Conservation (phyloP, 1,140 invertebrate species). For the Acyrthosiphon pisum region DNA sequence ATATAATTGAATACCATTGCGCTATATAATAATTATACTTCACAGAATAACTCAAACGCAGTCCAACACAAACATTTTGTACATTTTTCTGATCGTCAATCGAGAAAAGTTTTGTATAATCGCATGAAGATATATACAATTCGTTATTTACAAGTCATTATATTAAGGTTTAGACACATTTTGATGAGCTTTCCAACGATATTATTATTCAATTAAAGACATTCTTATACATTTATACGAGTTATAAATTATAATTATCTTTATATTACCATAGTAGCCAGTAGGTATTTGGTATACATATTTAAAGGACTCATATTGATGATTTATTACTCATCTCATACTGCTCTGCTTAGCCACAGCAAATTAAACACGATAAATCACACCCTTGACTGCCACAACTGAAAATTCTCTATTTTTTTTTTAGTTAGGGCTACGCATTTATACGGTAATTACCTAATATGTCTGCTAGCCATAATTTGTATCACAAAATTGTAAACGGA, state of each 20-base stretch:
- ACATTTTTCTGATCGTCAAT: not conserved
- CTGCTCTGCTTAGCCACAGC: no score
- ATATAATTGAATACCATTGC: not conserved
- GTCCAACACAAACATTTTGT: not conserved
- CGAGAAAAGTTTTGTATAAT: not conserved
- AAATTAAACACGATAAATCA: not conserved
- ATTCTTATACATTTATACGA: not conserved
- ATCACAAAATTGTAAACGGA: not conserved
- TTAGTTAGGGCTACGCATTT: not conserved
- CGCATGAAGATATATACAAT: not conserved
- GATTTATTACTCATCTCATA: not conserved
- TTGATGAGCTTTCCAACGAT: not conserved
- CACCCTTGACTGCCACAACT: not conserved
- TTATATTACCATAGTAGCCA: no score
- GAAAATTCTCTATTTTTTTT: not conserved
- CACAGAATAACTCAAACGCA: not conserved
- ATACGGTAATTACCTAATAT: not conserved
- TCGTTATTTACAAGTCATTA: not conserved
- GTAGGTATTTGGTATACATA: not conserved
- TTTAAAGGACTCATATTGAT: not conserved
- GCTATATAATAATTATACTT: not conserved
- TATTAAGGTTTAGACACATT: not conserved
- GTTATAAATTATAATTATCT: no score
- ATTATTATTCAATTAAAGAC: not conserved
- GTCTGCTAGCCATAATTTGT: not conserved